Conservation (phyloP, 1,140 invertebrate species). For the Conus betulinus region DNA sequence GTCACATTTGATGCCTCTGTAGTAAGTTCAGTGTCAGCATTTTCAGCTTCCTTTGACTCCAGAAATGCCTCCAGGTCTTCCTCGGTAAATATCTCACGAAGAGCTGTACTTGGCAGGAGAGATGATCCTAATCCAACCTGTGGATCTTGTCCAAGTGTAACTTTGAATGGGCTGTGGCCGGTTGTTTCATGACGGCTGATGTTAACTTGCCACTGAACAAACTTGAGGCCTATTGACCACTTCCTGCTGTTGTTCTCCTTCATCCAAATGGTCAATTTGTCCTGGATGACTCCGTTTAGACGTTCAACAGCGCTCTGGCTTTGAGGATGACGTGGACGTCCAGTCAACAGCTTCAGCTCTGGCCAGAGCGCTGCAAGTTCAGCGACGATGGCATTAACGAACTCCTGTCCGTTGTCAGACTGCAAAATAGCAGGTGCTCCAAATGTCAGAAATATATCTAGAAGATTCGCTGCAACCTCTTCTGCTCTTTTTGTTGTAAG, state of each 20-base stretch:
- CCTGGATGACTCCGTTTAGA: background rate
- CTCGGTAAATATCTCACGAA: too few species aligned
- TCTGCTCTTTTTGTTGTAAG: background rate
- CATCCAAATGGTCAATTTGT: constrained; percentile 5
- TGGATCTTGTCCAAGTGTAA: background rate
- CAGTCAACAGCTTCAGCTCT: background rate
- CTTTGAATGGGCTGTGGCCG: background rate
- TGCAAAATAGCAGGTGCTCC: background rate
- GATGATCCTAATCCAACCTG: too few species aligned
- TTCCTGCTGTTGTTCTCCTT: background rate
- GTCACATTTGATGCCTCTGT: too few species aligned
- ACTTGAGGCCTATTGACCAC: background rate
- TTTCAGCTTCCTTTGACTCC: too few species aligned
- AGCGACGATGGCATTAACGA: background rate
- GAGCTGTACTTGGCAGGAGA: too few species aligned
- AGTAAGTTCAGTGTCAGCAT: too few species aligned
- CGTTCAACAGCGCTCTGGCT: background rate
- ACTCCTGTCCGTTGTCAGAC: background rate
- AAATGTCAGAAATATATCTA: background rate
- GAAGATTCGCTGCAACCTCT: background rate
- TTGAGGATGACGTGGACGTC: background rate
- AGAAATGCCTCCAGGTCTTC: too few species aligned
- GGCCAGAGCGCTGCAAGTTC: background rate
- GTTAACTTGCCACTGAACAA: constrained; percentile 7
- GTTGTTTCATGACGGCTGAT: background rate